Evolutionary conservation across 2,888 invertebrate genomes (phyloP), one percentile per base, ranked within the genome.

Genomic region (Siphonodentalium dalli): DNA sequence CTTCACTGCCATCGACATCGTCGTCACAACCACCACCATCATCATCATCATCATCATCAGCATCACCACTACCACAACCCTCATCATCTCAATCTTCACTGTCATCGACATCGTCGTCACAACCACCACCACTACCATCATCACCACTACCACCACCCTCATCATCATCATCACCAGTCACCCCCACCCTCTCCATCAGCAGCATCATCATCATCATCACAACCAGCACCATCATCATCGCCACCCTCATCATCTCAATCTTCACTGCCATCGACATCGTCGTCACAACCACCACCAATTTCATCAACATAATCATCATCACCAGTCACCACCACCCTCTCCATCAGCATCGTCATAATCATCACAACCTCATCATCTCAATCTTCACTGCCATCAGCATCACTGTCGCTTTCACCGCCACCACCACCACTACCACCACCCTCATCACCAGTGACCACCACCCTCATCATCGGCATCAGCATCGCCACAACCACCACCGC

Each of bases 401-500:
- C 23, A 24, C 31, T 24, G 20, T 20, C n/a, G n/a, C n/a, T n/a
- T n/a, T n/a, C n/a, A n/a, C n/a, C n/a, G n/a, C n/a, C n/a, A n/a
- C n/a, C n/a, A n/a, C 24, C 18, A 24, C 40, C 15, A 21, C 33
- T 24, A 24, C 31, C 24, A 23, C 40, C 38, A 41, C 50, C 27
- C 23, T 41, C 33, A 33, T 54, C n/a, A 26, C 46, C n/a, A 23
- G 1, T 18, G 23, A 52, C 40, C 35, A 8, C 26, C 35, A 24
- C 35, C 24, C 27, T 40, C 27, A 27, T 46, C 23, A 31, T 45
- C 44, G 34, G 52, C 35, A 52, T 53, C 29, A 52, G 45, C 35
- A 40, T 54, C 38, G 29, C 54, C 43, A 40, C 53, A 29, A 40
- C 40, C 44, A 46, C 47, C 44, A 40, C 46, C 44, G 35, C 53